These are phyloP conservation scores for Protobothrops flavoviridis DNA, from an alignment of 2,113 vertebrate species.

Conservation along the genomic window DNA sequence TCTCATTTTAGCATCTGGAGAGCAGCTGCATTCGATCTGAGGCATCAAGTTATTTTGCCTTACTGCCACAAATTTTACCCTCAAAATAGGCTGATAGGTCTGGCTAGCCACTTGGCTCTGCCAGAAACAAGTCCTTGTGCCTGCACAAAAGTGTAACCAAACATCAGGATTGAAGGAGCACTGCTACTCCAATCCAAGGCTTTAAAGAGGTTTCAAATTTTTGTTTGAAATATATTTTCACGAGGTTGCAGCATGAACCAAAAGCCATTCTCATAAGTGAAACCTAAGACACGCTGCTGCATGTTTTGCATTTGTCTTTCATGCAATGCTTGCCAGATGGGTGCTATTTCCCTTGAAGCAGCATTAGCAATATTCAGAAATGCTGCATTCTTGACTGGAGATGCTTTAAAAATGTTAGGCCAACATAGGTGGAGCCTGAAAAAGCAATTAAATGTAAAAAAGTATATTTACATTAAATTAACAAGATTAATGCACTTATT, in stretches of 20 bases:
- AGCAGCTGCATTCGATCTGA: not conserved
- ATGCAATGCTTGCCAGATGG: not conserved
- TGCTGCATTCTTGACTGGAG: not conserved
- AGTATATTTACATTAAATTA: not conserved
- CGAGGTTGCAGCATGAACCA: not conserved
- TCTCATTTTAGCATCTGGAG: not conserved
- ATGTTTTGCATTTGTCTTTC: not conserved
- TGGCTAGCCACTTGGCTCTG: not conserved
- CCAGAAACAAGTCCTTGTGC: not conserved
- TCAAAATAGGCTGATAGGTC: not conserved
- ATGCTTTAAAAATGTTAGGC: not conserved
- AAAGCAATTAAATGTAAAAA: not conserved
- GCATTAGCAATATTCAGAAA: not conserved
- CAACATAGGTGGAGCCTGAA: not conserved
- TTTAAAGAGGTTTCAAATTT: not conserved
- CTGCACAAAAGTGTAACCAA: not conserved
- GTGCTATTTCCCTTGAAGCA: not conserved
- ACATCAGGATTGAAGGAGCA: not conserved
- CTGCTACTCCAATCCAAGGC: not conserved
- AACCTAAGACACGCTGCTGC: not conserved
- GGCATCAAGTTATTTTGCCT: not conserved
- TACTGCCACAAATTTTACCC: not conserved
- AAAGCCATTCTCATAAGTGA: not conserved
- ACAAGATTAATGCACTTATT: not conserved
- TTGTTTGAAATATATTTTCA: not conserved